These are phyloP conservation scores for Peribatodes rhomboidaria DNA, from an alignment of 2,888 invertebrate genomes.

Conservation along the genomic window DNA sequence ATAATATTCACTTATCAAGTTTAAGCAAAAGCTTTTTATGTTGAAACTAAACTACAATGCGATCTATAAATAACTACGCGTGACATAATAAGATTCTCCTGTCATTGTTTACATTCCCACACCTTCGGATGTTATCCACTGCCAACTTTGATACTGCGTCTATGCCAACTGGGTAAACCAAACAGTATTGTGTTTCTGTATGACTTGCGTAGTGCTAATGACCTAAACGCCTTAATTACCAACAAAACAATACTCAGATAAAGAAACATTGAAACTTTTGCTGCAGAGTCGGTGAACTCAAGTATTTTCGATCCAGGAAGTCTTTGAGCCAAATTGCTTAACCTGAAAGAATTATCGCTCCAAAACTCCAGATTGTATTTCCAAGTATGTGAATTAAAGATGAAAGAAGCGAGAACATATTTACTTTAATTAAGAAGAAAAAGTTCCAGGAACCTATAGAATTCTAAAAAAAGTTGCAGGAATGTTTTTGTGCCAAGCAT, in stretches of 20 bases:
- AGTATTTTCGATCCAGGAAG: conserved; percentile 33
- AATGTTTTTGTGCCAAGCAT: background rate
- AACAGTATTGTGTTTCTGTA: conserved; percentile 14
- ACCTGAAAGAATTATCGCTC: background rate
- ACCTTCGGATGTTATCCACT: conserved; percentile 20
- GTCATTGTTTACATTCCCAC: conserved; percentile 43
- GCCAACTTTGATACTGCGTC: conserved; percentile 32
- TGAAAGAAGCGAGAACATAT: conserved; percentile 3
- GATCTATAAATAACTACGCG: background rate
- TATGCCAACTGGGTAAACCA: conserved; percentile 42
- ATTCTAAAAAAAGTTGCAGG: background rate
- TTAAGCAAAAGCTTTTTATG: too few relatives aligned
- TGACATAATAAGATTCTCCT: conserved; percentile 26
- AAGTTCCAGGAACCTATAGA: background rate
- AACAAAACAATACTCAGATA: conserved; percentile 20
- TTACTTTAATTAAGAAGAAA: background rate
- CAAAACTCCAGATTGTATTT: conserved; percentile 12
- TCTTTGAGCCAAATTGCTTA: conserved; percentile 13
- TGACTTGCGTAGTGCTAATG: conserved; percentile 29
- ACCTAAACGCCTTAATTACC: conserved; percentile 9
- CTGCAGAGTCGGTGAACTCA: conserved; percentile 27
- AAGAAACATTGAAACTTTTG: conserved; percentile 27
- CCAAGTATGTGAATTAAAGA: background rate
- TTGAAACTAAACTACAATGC: too few relatives aligned
- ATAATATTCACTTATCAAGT: too few relatives aligned